These are phyloP conservation scores for Agonopterix subpropinquella DNA, from an alignment of 2,888 invertebrate genomes.

Conservation along the genomic window DNA sequence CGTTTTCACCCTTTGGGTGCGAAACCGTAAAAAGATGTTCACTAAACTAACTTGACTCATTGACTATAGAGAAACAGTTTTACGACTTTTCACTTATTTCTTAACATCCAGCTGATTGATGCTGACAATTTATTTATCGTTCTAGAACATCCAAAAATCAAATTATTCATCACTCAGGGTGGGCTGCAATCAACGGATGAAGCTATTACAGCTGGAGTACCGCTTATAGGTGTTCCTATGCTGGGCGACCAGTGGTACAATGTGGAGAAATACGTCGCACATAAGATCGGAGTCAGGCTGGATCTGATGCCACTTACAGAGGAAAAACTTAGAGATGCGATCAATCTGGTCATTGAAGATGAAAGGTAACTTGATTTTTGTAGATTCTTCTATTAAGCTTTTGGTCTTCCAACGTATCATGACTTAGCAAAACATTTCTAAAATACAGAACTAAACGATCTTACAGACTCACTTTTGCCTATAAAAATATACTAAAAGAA, in stretches of 20 bases:
- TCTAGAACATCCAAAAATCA: constrained; percentile 51
- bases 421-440: no score
- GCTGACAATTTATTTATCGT: background rate
- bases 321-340: constrained; percentile 20
- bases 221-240: constrained; percentile 48
- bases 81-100: background rate
- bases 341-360: constrained; percentile 20
- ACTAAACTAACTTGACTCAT: background rate
- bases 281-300: constrained; percentile 33
- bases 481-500: no score
- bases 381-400: background rate
- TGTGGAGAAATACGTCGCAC: constrained; percentile 25
- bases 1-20: no score
- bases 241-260: constrained; percentile 52
- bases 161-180: constrained; percentile 58
- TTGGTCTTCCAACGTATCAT: no score
- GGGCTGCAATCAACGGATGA: constrained; percentile 58
- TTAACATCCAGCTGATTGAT: no score
- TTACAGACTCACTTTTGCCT: no score
- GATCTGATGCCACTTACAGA: constrained; percentile 23
- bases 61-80: background rate
- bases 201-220: constrained; percentile 45
- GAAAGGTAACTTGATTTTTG: constrained; percentile 13
- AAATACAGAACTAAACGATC: no score
- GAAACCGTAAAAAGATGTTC: background rate